phyloP scores from a whole-genome alignment of 2,888 invertebrate genomes.

The Crematogaster levior region DNA sequence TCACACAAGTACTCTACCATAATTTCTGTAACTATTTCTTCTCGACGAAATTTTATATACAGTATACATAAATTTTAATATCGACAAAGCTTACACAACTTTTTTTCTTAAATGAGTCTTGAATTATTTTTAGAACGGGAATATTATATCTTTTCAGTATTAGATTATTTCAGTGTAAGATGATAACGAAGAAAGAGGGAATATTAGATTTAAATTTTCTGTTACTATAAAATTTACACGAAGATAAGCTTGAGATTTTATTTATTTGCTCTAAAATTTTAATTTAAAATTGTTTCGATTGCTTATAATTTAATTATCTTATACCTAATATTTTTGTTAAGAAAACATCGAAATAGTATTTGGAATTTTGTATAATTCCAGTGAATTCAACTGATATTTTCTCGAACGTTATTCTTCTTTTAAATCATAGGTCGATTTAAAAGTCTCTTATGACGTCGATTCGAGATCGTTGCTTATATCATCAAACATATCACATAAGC shows the following conservation, averaged over 20 bases:
- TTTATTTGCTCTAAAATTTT: background rate
- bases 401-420: background rate
- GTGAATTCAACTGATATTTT: slow-evolving; percentile 3
- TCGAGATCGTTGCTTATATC: background rate
- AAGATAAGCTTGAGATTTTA: background rate
- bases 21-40: background rate
- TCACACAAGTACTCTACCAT: background rate
- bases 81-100: background rate
- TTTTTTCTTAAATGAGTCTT: background rate
- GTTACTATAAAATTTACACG: background rate
- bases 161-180: background rate
- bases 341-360: background rate
- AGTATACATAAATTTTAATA: background rate
- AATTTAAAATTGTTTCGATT: background rate
- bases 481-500: slow-evolving; percentile 44
- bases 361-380: background rate
- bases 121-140: background rate
- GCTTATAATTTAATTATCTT: background rate
- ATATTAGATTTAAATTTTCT: background rate
- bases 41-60: background rate
- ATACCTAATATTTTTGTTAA: background rate
- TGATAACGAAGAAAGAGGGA: background rate
- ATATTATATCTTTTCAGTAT: background rate
- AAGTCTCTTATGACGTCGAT: background rate
- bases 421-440: background rate